phyloP scores from a whole-genome alignment of 1,140 invertebrate species.

The Aphelenchoides avenae region DNA sequence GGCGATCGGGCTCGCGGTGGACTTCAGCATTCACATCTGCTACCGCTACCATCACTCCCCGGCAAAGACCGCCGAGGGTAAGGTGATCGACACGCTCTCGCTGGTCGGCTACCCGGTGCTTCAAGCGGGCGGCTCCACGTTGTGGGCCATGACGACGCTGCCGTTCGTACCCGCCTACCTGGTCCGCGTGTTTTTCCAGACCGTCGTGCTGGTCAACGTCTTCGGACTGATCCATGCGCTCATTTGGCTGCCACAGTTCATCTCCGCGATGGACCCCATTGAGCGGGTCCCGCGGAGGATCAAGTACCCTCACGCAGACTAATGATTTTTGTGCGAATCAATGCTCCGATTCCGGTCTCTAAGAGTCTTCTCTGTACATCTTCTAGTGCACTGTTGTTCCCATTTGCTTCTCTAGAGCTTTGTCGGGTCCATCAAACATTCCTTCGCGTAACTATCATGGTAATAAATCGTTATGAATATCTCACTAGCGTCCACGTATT shows the following conservation, averaged over 20 bases:
- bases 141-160: conserved; percentile 48
- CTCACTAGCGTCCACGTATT: too few species aligned
- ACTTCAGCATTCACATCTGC: conserved; percentile 58
- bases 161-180: conserved; percentile 55
- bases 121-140: conserved; percentile 54
- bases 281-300: conserved; percentile 66
- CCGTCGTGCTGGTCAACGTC: conserved; percentile 54
- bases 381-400: too few species aligned
- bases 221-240: conserved; percentile 56
- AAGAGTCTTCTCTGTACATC: too few species aligned
- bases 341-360: too few species aligned
- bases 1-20: conserved; percentile 58
- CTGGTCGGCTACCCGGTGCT: conserved; percentile 57
- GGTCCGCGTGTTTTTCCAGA: conserved; percentile 59
- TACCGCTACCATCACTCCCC: conserved; percentile 57
- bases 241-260: conserved; percentile 57
- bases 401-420: too few species aligned
- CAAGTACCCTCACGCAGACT: conserved; percentile 63
- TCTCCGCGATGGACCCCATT: conserved; percentile 55
- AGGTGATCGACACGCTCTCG: conserved; percentile 53
- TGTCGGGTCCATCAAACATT: too few species aligned
- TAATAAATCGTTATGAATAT: too few species aligned
- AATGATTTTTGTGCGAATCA: too few species aligned
- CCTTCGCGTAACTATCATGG: too few species aligned
- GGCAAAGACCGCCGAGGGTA: conserved; percentile 46